Conservation (phyloP, 2,797 vertebrate genomes). For the Onychomys leucogaster region DNA sequence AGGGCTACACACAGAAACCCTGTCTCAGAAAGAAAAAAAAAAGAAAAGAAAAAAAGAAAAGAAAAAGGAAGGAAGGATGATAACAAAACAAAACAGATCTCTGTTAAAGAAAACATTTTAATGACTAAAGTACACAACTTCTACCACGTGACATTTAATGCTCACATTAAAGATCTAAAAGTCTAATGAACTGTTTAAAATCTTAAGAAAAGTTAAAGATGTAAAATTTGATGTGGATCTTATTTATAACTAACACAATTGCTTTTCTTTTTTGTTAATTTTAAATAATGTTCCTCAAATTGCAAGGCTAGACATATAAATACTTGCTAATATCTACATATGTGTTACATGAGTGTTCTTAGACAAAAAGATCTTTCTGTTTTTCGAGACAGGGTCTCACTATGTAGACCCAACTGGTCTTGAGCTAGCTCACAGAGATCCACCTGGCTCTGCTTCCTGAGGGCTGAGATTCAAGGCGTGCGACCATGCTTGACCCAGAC, state of each 20-base stretch:
- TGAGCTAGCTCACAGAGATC: not conserved
- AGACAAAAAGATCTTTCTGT: not conserved
- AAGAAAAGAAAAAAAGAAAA: not conserved
- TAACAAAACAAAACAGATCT: not conserved
- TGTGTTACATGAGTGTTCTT: not conserved
- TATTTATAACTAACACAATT: not conserved
- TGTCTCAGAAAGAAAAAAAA: not conserved
- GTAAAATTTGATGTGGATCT: not conserved
- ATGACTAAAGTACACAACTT: constrained; percentile 22
- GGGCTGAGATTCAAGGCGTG: not conserved
- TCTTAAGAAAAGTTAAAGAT: not conserved
- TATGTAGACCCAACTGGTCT: not conserved
- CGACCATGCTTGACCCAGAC: not conserved
- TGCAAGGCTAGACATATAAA: not conserved
- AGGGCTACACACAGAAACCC: not conserved
- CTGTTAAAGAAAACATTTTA: constrained; percentile 13
- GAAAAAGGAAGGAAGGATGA: not conserved
- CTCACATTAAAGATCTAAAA: constrained; percentile 25
- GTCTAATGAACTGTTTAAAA: constrained; percentile 6
- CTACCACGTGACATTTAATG: not conserved
- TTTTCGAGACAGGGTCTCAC: not conserved
- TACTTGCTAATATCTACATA: not conserved
- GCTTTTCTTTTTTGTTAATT: not conserved
- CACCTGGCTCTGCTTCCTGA: not conserved
- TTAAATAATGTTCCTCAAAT: not conserved